Evolutionary conservation across 35 echinoderm and acorn worm species (phyloP).

Genomic region (Ophioderma brevispina): DNA sequence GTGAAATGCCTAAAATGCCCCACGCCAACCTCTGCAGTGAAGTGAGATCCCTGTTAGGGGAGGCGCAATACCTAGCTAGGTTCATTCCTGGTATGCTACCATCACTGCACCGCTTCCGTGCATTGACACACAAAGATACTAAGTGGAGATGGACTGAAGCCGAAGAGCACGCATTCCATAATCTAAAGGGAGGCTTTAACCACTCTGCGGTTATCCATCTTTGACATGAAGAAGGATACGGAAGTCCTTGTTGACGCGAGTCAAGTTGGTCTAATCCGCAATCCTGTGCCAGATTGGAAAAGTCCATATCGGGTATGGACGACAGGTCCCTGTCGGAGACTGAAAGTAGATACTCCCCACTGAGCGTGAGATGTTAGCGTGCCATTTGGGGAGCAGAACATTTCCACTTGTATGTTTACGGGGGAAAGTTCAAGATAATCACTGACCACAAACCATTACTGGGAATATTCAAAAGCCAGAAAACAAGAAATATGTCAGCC

Average conservation of each 20-base stretch:
- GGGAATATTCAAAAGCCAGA: slow-evolving; percentile 51
- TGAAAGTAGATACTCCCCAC: slow-evolving; percentile 61
- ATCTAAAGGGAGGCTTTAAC: slow-evolving; percentile 38
- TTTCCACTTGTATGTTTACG: slow-evolving; percentile 59
- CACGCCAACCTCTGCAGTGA: slow-evolving; percentile 18
- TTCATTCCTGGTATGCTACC: slow-evolving; percentile 55
- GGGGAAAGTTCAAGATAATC: slow-evolving; percentile 24
- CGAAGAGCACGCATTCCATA: slow-evolving; percentile 10
- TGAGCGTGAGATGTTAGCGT: slow-evolving; percentile 54
- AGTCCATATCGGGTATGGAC: slow-evolving; percentile 44
- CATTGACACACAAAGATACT: slow-evolving; percentile 49
- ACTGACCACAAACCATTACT: slow-evolving; percentile 71
- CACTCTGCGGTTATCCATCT: slow-evolving; percentile 47
- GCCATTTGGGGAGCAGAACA: slow-evolving; percentile 41
- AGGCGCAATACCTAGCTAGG: slow-evolving; percentile 31
- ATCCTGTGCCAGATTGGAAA: slow-evolving; percentile 23
- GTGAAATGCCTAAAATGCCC: slow-evolving; percentile 19
- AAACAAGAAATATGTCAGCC: neutral
- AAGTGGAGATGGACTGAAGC: slow-evolving; percentile 32
- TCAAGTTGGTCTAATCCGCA: slow-evolving; percentile 12
- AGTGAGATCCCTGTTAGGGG: slow-evolving; percentile 46
- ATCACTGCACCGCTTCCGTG: slow-evolving; percentile 10
- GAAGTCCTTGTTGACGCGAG: slow-evolving; percentile 46
- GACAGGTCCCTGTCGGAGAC: slow-evolving; percentile 38
- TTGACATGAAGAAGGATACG: slow-evolving; percentile 33